Percentiles rank a stretch among this genome's conserved stretches.
Evolutionary conservation across 2,888 invertebrate genomes (phyloP).

Genomic region (Tenthredo scrophulariae): DNA sequence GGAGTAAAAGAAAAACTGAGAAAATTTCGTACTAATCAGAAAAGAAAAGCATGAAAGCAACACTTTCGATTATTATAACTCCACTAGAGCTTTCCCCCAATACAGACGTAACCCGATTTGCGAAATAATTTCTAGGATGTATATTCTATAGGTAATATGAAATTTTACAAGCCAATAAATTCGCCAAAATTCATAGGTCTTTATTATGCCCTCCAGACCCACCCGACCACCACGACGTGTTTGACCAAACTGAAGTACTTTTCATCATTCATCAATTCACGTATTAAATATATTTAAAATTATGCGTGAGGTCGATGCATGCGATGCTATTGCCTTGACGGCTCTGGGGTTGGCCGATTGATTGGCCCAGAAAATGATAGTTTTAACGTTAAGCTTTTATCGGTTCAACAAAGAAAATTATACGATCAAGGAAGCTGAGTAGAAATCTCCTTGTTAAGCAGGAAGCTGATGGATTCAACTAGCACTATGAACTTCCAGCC

Average conservation of each 20-base stretch:
- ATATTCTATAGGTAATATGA: neutral
- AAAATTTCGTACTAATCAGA: neutral
- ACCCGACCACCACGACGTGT: conserved; percentile 67
- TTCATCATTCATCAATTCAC: conserved; percentile 59
- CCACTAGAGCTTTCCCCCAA: no score
- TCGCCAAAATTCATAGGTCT: neutral
- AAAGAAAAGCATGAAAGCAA: neutral
- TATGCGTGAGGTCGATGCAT: conserved; percentile 43
- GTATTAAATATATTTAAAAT: conserved; percentile 60
- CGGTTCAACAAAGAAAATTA: neutral
- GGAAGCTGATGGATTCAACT: neutral
- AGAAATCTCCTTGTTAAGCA: neutral
- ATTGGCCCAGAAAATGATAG: neutral
- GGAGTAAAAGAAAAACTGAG: no score
- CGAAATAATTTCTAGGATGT: neutral
- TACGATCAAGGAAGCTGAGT: neutral
- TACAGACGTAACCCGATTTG: neutral
- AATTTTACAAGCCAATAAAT: neutral
- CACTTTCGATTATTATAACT: neutral
- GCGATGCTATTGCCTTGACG: neutral
- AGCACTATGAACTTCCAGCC: neutral
- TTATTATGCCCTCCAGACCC: conserved; percentile 60
- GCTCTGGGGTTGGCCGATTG: conserved; percentile 1
- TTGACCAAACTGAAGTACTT: conserved; percentile 66
- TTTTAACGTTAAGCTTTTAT: neutral